Evolutionary conservation across 2,888 invertebrate genomes (phyloP), one percentile per base, ranked within the genome.

Genomic region (Hymenopus coronatus): DNA sequence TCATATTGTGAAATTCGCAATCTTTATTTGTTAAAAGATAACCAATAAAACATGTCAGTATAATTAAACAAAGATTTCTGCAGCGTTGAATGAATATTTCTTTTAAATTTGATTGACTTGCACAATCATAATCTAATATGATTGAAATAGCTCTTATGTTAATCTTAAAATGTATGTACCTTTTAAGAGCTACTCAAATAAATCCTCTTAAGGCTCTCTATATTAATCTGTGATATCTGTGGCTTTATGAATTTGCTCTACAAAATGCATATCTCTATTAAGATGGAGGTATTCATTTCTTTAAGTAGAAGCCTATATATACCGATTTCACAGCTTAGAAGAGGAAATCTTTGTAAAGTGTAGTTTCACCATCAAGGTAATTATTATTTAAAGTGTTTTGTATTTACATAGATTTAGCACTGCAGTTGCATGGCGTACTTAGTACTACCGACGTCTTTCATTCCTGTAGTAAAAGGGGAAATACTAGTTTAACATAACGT

Each of bases 51-150:
- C 40, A 12, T 40, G 9, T 12, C 12, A 40, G 40, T 1, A 40
- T 40, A 12, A 12, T 9, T 40, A 2, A 7, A 6, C 6, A 8
- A 33, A 7, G 8, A 33, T 7, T 33, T 33, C 7, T 33, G 33
- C 33, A 33, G 8, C 33, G 4, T 4, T 4, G 33, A 8, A 6
- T 33, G 9, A 40, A 40, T 12, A 40, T 40, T 40, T 12, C 12
- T 12, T 9, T 40, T 40, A n/a, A n/a, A n/a, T n/a, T n/a, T n/a
- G n/a, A n/a, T n/a, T n/a, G n/a, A n/a, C n/a, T n/a, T n/a, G n/a
- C n/a, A n/a, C n/a, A n/a, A n/a, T 40, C 2, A 12, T 12, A 0
- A 1, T 0, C 4, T 33, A 4, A 33, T 4, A 2, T 7, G 0
- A 8, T 33, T 33, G 33, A 33, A 40, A 40, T 12, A 12, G 12